Evolutionary conservation across 2,797 vertebrate species (phyloP).

Genomic region (Sebastes aleutianus): DNA sequence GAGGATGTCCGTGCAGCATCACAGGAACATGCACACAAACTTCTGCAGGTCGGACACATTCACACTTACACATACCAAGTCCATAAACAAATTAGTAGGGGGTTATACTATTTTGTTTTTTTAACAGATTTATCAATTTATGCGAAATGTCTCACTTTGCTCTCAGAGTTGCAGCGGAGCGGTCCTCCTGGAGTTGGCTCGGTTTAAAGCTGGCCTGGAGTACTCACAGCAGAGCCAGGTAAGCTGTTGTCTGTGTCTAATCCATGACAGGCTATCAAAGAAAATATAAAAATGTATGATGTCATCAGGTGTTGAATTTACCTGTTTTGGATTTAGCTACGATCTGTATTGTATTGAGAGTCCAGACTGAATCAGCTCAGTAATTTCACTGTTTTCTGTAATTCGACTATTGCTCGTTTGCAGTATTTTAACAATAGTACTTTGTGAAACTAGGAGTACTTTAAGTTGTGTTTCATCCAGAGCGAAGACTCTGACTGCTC

Average conservation of each 20-base stretch:
- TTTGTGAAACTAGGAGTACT: conserved; percentile 75
- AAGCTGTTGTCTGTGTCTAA: conserved; percentile 14
- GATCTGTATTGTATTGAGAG: background rate
- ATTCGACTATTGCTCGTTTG: background rate
- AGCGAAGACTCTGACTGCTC: conserved; percentile 75
- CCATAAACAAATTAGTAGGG: background rate
- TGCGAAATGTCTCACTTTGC: conserved; percentile 1
- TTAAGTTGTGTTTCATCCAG: conserved; percentile 81
- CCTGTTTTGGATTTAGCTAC: background rate
- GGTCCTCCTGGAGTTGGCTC: conserved; percentile 91
- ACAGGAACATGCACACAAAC: conserved; percentile 87
- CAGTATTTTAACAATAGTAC: conserved; percentile 54
- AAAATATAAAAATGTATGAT: background rate
- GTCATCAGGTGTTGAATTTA: background rate
- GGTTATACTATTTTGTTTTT: background rate
- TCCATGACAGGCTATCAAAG: background rate
- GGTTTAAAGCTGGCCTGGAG: conserved; percentile 89
- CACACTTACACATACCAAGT: background rate
- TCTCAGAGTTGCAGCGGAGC: conserved; percentile 86
- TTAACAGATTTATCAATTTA: background rate
- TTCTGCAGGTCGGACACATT: conserved; percentile 86
- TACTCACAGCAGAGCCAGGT: conserved; percentile 91
- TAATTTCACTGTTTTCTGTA: background rate
- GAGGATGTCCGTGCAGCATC: conserved; percentile 91
- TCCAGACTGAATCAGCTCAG: background rate